Conservation (phyloP, 2,113 vertebrate genomes). For the Tauraco erythrolophus region DNA sequence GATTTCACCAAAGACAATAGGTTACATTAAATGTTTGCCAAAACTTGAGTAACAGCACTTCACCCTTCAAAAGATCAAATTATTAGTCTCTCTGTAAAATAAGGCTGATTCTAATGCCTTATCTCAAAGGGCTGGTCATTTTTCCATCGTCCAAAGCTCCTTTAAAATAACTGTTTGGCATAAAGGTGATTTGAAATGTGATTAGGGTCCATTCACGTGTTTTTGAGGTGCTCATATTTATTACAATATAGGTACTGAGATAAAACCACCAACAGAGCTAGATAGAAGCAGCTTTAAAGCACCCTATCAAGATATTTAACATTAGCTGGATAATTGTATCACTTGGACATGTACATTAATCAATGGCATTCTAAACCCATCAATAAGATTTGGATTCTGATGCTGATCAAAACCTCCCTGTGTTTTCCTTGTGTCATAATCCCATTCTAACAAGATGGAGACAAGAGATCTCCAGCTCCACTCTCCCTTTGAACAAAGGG, state of each 20-base stretch:
- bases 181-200: constrained; percentile 10
- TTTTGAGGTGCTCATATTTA: background rate
- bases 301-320: background rate
- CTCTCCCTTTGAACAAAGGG: background rate
- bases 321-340: background rate
- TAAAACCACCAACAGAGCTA: background rate
- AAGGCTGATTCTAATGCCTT: background rate
- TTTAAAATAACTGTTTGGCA: background rate
- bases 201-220: background rate
- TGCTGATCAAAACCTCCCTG: background rate
- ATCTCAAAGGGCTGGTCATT: background rate
- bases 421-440: background rate
- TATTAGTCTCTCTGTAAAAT: background rate
- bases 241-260: background rate
- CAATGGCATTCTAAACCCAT: background rate
- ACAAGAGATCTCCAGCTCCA: background rate
- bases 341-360: background rate
- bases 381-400: background rate
- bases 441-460: background rate
- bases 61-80: background rate
- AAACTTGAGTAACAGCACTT: background rate
- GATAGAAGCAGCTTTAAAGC: background rate
- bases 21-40: background rate
- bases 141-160: background rate
- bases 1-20: background rate